phyloP scores from a whole-genome alignment of 1,140 invertebrate species.

The Probaryconus sp. region DNA sequence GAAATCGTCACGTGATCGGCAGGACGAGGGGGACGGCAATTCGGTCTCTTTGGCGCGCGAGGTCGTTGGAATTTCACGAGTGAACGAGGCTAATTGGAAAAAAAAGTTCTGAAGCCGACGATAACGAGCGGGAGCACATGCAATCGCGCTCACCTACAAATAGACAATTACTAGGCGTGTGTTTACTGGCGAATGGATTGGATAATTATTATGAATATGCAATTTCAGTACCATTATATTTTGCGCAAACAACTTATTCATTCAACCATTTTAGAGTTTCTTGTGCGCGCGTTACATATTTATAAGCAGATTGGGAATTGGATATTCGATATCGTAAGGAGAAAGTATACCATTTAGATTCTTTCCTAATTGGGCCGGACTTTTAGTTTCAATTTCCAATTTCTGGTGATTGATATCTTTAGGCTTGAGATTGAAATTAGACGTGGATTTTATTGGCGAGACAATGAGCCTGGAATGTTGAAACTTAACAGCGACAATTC shows the following conservation, averaged over 20 bases:
- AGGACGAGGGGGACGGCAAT: no score
- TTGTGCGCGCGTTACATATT: neutral
- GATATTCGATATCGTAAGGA: neutral
- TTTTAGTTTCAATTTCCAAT: no score
- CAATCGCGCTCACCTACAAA: slow-evolving; percentile 30
- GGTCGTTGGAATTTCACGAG: slow-evolving; percentile 54
- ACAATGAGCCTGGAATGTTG: no score
- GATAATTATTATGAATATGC: slow-evolving; percentile 44
- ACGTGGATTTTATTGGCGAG: no score
- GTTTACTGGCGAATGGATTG: slow-evolving; percentile 30
- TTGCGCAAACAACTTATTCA: slow-evolving; percentile 28
- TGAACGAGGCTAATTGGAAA: slow-evolving; percentile 65
- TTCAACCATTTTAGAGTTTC: slow-evolving; percentile 9
- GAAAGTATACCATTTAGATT: no score
- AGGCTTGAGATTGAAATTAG: no score
- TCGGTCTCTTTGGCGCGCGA: slow-evolving; percentile 12
- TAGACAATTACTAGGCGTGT: slow-evolving; percentile 49
- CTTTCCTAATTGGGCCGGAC: no score
- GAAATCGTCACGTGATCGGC: slow-evolving; percentile 46
- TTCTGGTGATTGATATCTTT: no score
- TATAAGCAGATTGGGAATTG: slow-evolving; percentile 12
- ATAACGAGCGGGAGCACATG: slow-evolving; percentile 53
- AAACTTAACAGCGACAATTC: no score
- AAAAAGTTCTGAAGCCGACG: slow-evolving; percentile 37
- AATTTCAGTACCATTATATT: slow-evolving; percentile 30